A percentile compares a stretch with the other conserved stretches of the same genome.
phyloP scores from a whole-genome alignment of 2,888 invertebrate genomes.

The Oxystoma pomonae region DNA sequence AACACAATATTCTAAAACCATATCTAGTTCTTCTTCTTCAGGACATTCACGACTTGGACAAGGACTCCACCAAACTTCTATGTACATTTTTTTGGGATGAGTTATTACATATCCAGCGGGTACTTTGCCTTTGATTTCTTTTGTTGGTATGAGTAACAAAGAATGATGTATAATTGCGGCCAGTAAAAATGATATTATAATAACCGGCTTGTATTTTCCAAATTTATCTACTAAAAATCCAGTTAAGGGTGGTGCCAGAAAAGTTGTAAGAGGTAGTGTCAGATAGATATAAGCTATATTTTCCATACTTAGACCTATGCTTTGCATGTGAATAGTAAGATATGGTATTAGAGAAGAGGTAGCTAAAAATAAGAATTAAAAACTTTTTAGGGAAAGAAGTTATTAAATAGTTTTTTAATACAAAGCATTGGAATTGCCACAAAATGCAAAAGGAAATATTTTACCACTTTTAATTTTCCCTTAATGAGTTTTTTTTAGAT shows the following conservation, averaged over 20 bases:
- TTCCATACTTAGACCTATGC: slow-evolving; percentile 79
- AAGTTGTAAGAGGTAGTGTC: slow-evolving; percentile 80
- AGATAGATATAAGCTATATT: slow-evolving; percentile 86
- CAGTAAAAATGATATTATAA: slow-evolving; percentile 71
- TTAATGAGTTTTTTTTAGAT: too few species aligned
- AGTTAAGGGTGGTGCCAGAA: slow-evolving; percentile 79
- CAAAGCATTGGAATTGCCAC: too few species aligned
- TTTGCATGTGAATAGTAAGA: slow-evolving; percentile 86
- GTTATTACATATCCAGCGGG: slow-evolving; percentile 53
- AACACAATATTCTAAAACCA: slow-evolving; percentile 67
- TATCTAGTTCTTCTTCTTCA: slow-evolving; percentile 66
- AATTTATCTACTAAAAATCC: slow-evolving; percentile 83
- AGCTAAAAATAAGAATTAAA: slow-evolving; percentile 53
- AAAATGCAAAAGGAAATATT: too few species aligned
- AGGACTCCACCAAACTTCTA: slow-evolving; percentile 83
- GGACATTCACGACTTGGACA: slow-evolving; percentile 77
- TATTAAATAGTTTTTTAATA: too few species aligned
- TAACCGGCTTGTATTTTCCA: slow-evolving; percentile 79
- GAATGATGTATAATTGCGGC: slow-evolving; percentile 79
- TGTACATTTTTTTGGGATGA: slow-evolving; percentile 65
- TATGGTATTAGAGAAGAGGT: slow-evolving; percentile 82
- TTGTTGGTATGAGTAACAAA: slow-evolving; percentile 72
- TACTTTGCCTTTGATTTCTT: slow-evolving; percentile 71
- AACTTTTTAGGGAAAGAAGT: too few species aligned
- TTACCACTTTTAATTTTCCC: too few species aligned